Evolutionary conservation across 2,888 invertebrate species (phyloP).

Genomic region (Sialis lutaria): DNA sequence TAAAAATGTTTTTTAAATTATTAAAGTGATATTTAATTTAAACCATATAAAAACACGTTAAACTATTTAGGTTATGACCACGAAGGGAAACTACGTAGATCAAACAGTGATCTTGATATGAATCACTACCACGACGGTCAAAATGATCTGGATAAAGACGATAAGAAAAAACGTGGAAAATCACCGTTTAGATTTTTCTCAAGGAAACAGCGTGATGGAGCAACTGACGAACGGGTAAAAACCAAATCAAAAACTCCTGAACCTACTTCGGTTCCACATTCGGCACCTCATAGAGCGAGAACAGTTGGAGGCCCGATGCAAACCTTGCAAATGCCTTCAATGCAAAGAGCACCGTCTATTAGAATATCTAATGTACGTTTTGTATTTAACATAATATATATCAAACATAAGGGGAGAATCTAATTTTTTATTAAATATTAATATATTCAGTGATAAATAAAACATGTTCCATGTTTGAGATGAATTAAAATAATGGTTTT

Average conservation of each 20-base stretch:
- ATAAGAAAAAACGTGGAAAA: conserved; percentile 66
- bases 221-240: conserved; percentile 47
- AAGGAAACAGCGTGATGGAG: conserved; percentile 49
- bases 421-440: too few species aligned
- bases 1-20: neutral
- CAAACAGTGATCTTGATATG: conserved; percentile 62
- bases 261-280: conserved; percentile 31
- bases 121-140: conserved; percentile 30
- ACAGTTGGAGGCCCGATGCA: conserved; percentile 15
- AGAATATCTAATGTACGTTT: neutral
- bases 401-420: too few species aligned
- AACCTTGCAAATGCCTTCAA: neutral
- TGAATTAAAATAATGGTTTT: too few species aligned
- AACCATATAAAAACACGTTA: neutral
- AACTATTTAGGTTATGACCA: conserved; percentile 8
- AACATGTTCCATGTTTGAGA: too few species aligned
- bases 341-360: neutral
- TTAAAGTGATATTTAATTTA: neutral
- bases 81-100: conserved; percentile 40
- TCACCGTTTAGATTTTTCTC: conserved; percentile 90
- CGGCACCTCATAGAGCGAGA: conserved; percentile 23
- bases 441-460: too few species aligned
- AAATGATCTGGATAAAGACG: conserved; percentile 44
- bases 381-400: too few species aligned
- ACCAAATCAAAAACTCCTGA: conserved; percentile 55